phyloP scores from a whole-genome alignment of 1,140 invertebrate genomes.

The Gerris buenoi region DNA sequence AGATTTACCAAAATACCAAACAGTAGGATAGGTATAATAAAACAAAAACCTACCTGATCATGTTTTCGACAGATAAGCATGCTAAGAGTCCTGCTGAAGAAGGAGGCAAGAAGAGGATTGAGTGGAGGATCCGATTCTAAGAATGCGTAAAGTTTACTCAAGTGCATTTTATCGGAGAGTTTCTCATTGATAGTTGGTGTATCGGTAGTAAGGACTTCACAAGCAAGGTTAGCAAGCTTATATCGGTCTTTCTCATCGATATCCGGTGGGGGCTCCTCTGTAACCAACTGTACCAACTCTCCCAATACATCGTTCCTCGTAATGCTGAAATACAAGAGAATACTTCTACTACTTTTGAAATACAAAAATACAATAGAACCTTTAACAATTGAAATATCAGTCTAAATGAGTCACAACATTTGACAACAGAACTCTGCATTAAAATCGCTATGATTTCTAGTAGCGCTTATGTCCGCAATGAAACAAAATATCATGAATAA shows the following conservation, averaged over 20 bases:
- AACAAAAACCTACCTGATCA: conserved; percentile 20
- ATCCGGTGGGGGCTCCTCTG: conserved; percentile 63
- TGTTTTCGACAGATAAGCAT: conserved; percentile 21
- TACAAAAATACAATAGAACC: no score
- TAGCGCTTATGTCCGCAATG: no score
- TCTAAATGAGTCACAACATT: no score
- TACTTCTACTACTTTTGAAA: no score
- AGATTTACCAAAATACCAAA: no score
- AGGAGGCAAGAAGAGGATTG: conserved; percentile 86
- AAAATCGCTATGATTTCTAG: no score
- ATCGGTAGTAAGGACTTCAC: conserved; percentile 83
- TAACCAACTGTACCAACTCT: conserved; percentile 72
- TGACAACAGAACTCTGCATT: no score
- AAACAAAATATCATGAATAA: no score
- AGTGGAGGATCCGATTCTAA: conserved; percentile 69
- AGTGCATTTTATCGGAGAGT: conserved; percentile 57
- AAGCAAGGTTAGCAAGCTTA: conserved; percentile 82
- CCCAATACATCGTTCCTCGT: conserved; percentile 65
- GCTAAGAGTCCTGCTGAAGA: conserved; percentile 81
- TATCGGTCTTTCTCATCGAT: conserved; percentile 63
- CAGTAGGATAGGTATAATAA: no score
- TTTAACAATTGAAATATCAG: no score
- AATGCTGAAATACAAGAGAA: conserved; percentile 47
- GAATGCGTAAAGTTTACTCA: conserved; percentile 77
- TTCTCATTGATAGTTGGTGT: conserved; percentile 70